These are phyloP conservation scores for Drosophila affinis DNA, from an alignment of 2,888 invertebrate genomes.

Conservation along the genomic window DNA sequence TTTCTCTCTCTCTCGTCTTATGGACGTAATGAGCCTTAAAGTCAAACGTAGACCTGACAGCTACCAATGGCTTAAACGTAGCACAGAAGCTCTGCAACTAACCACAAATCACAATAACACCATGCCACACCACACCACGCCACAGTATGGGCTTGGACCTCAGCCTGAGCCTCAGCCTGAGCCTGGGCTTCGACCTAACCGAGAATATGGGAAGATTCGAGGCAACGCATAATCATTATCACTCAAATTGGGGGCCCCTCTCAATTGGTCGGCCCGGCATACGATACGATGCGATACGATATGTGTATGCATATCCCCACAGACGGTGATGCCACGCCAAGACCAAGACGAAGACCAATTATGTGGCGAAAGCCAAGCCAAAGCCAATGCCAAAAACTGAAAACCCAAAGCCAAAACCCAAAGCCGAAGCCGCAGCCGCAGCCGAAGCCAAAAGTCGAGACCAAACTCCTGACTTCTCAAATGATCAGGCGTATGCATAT, in stretches of 20 bases:
- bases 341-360: conserved; percentile 35
- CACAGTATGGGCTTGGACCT: too few relatives aligned
- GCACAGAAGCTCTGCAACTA: conserved; percentile 77
- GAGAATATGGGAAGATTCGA: conserved; percentile 27
- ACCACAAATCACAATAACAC: conserved; percentile 73
- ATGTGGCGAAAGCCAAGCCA: conserved; percentile 46
- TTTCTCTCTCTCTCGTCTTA: conserved; percentile 23
- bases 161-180: neutral
- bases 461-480: conserved; percentile 6
- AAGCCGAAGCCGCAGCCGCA: conserved; percentile 1
- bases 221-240: conserved; percentile 74
- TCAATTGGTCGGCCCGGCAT: conserved; percentile 43
- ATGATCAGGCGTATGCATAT: conserved; percentile 60
- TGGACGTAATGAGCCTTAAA: conserved; percentile 71
- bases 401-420: conserved; percentile 6
- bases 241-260: conserved; percentile 69
- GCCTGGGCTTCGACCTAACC: conserved; percentile 6
- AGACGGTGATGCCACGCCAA: too few relatives aligned
- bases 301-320: conserved; percentile 15
- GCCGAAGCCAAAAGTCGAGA: conserved; percentile 5
- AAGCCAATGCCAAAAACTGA: conserved; percentile 29
- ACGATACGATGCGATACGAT: conserved; percentile 16
- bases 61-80: conserved; percentile 72
- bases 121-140: too few relatives aligned
- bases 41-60: conserved; percentile 74